Evolutionary conservation across 2,797 vertebrate species (phyloP).

Genomic region (Spatula clypeata): DNA sequence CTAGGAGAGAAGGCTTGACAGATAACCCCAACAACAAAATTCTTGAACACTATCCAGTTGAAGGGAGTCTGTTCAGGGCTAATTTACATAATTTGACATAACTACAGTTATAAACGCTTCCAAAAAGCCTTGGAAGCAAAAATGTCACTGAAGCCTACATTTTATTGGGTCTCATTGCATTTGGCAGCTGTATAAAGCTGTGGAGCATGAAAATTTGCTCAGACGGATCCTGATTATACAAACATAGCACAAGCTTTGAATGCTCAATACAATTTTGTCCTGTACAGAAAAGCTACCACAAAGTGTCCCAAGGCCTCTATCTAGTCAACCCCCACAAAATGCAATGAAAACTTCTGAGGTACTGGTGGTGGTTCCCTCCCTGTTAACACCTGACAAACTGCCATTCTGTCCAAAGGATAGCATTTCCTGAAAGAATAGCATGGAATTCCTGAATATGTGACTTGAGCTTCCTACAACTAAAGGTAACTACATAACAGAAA

Average conservation of each 20-base stretch:
- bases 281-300: neutral
- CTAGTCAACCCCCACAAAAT: neutral
- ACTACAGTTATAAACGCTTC: conserved; percentile 49
- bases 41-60: neutral
- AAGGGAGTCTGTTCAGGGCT: conserved; percentile 13
- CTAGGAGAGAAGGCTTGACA: neutral
- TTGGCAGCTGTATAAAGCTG: conserved; percentile 34
- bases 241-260: neutral
- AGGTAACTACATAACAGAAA: neutral
- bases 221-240: neutral
- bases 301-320: neutral
- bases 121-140: conserved; percentile 33
- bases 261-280: neutral
- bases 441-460: neutral
- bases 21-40: conserved; percentile 28
- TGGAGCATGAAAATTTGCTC: neutral
- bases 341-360: neutral
- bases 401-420: neutral
- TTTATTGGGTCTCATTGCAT: neutral
- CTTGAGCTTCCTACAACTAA: neutral
- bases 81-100: conserved; percentile 58
- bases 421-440: too few species aligned
- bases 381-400: neutral
- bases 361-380: neutral
- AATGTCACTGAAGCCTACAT: conserved; percentile 11